phyloP scores from a whole-genome alignment of 2,113 vertebrate genomes.

The Pollimyrus isidori region DNA sequence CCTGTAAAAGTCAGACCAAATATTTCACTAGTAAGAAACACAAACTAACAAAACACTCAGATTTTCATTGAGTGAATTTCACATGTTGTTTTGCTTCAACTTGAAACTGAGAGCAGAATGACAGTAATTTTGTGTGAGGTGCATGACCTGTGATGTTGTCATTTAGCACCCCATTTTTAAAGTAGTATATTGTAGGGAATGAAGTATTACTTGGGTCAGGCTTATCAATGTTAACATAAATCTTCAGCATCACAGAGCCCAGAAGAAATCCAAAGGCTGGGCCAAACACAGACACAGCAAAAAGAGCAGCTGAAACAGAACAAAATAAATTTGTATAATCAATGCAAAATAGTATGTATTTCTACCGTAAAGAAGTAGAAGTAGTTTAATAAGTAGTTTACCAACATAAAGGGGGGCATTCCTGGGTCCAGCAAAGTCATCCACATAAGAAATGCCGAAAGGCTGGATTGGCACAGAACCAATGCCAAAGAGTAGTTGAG shows the following conservation, averaged over 20 bases:
- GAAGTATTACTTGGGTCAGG: constrained; percentile 53
- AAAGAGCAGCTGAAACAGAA: constrained; percentile 76
- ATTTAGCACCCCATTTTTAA: background rate
- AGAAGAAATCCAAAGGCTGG: constrained; percentile 85
- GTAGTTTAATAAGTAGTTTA: constrained; percentile 32
- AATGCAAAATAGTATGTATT: background rate
- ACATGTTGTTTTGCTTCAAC: background rate
- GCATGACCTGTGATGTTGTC: background rate
- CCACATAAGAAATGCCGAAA: constrained; percentile 91
- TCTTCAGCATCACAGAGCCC: constrained; percentile 71
- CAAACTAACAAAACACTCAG: background rate
- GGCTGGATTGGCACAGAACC: constrained; percentile 94
- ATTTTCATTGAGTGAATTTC: background rate
- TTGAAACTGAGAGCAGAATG: background rate
- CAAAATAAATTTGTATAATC: background rate
- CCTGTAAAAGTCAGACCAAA: background rate
- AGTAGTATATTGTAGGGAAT: background rate
- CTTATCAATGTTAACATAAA: constrained; percentile 83
- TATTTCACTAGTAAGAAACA: background rate
- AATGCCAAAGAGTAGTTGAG: constrained; percentile 82
- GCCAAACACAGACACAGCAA: constrained; percentile 82
- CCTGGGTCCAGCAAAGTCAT: constrained; percentile 78
- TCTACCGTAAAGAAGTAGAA: background rate
- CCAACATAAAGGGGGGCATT: constrained; percentile 88
- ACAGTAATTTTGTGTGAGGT: background rate